Evolutionary conservation across 2,113 vertebrate species (phyloP).

Genomic region (Hemicordylus capensis): DNA sequence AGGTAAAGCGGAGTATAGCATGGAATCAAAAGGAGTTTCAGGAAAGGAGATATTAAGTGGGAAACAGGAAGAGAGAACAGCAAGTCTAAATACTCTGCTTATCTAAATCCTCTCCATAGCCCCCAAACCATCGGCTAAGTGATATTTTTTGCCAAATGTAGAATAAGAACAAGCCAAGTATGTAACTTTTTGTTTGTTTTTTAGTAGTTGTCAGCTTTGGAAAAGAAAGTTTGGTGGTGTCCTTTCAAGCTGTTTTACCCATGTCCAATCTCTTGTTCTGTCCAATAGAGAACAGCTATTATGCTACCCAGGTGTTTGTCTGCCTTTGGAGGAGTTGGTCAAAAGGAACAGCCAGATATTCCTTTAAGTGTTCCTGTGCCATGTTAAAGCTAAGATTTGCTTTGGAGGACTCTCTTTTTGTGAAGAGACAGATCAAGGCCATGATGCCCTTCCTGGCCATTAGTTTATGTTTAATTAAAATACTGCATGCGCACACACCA

Average conservation of each 20-base stretch:
- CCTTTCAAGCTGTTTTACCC: background rate
- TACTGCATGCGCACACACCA: conserved; percentile 22
- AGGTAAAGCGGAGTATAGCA: background rate
- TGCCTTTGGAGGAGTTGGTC: background rate
- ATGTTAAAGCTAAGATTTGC: background rate
- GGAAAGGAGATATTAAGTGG: background rate
- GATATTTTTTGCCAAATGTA: no score
- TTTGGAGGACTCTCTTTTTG: background rate
- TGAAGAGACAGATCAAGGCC: background rate
- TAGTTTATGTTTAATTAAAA: background rate
- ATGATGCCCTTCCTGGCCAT: background rate
- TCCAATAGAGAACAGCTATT: no score
- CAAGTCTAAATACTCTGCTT: background rate
- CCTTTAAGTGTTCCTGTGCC: background rate
- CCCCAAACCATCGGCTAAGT: no score
- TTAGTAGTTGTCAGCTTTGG: background rate
- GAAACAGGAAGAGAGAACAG: background rate
- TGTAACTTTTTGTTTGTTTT: no score
- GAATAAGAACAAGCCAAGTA: no score
- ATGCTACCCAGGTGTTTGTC: background rate
- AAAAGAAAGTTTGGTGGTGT: background rate
- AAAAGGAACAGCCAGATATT: background rate
- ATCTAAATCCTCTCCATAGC: background rate
- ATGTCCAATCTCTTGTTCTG: background rate
- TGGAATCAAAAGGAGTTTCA: background rate